Percentiles rank a stretch among this genome's conserved stretches.
These are phyloP conservation scores for Operophtera brumata DNA, from an alignment of 2,888 invertebrate genomes.

Conservation along the genomic window DNA sequence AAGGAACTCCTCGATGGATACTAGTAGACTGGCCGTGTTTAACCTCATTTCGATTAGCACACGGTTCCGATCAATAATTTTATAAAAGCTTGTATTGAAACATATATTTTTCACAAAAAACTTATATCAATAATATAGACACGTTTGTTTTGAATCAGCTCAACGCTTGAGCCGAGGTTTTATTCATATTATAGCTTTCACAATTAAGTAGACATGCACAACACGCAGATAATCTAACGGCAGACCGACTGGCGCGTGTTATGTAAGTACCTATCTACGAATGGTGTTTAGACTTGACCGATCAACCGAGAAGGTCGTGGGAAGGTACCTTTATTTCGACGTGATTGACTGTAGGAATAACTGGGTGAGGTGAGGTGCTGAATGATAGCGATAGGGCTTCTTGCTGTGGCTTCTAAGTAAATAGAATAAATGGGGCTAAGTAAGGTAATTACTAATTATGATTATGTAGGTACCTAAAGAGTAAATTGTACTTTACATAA, in stretches of 20 bases:
- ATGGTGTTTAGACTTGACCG: slow-evolving; percentile 38
- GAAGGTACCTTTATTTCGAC: slow-evolving; percentile 31
- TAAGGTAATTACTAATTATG: not conserved
- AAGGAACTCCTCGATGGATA: no score
- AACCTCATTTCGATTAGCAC: no score
- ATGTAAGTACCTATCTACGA: slow-evolving; percentile 34
- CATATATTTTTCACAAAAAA: no score
- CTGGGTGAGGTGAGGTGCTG: not conserved
- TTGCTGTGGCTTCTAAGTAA: not conserved
- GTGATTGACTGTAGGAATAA: slow-evolving; percentile 3
- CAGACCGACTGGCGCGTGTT: slow-evolving; percentile 34
- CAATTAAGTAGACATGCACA: not conserved
- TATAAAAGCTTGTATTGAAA: no score
- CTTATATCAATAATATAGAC: no score
- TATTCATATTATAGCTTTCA: slow-evolving; percentile 8
- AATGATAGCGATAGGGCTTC: not conserved
- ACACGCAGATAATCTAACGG: slow-evolving; percentile 44
- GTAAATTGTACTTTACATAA: no score
- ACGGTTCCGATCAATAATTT: no score
- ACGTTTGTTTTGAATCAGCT: not conserved
- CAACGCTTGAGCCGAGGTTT: not conserved
- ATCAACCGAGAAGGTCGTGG: slow-evolving; percentile 50
- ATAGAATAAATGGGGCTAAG: not conserved
- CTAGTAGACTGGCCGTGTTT: no score
- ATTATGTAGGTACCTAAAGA: no score